Conservation (phyloP, 1,140 invertebrate genomes). For the Diploscapter pachys region DNA sequence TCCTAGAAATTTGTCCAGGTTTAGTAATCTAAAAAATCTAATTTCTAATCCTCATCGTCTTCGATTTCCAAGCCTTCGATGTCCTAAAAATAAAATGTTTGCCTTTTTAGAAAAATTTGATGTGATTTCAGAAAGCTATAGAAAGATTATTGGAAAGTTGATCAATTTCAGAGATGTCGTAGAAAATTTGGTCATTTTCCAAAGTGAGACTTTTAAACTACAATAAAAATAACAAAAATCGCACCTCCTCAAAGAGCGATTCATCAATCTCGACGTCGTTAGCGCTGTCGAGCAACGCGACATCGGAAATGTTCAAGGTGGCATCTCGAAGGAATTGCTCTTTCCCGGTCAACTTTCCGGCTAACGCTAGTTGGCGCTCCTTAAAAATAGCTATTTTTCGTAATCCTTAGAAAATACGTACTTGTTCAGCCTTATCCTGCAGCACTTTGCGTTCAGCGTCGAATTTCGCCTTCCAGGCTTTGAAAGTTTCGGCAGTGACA, state of each 20-base stretch:
- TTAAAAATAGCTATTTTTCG: conserved; percentile 7
- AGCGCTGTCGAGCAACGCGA: conserved; percentile 36
- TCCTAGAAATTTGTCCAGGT: not conserved
- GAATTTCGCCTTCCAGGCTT: conserved; percentile 88
- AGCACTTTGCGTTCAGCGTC: conserved; percentile 79
- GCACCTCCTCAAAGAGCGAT: conserved; percentile 39
- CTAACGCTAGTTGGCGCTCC: conserved; percentile 40
- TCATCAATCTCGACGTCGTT: conserved; percentile 46
- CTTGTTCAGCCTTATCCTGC: conserved; percentile 60
- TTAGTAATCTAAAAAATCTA: not conserved
- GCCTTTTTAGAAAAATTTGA: not conserved
- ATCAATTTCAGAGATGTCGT: not conserved
- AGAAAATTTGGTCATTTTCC: not conserved
- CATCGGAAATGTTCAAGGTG: conserved; percentile 45
- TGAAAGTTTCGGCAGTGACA: conserved; percentile 91
- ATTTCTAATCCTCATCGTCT: conserved; percentile 20
- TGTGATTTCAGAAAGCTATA: not conserved
- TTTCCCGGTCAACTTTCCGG: conserved; percentile 41
- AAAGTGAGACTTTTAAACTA: conserved; percentile 16
- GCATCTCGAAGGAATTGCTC: conserved; percentile 45
- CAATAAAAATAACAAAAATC: conserved; percentile 9
- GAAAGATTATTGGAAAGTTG: not conserved
- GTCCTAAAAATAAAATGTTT: conserved; percentile 11
- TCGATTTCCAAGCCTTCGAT: conserved; percentile 34
- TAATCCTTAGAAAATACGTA: conserved; percentile 10